phyloP scores from a whole-genome alignment of 2,888 invertebrate species.

The Caenorhabditis macrosperma region DNA sequence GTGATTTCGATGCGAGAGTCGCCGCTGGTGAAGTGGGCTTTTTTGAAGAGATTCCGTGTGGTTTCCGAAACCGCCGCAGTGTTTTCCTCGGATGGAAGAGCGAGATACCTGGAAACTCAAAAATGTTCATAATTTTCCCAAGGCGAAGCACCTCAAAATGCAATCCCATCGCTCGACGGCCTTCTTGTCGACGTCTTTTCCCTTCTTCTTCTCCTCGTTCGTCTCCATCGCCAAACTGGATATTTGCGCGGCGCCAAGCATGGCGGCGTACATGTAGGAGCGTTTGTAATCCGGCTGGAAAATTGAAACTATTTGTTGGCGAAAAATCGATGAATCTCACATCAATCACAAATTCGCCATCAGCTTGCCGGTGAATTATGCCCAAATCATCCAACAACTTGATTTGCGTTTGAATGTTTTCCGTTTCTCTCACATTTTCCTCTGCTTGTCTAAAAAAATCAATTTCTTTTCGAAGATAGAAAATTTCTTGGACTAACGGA shows the following conservation, averaged over 20 bases:
- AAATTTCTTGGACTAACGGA: conserved; percentile 29
- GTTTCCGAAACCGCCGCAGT: conserved; percentile 83
- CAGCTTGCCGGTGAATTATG: neutral
- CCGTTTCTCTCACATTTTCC: conserved; percentile 24
- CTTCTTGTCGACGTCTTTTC: conserved; percentile 80
- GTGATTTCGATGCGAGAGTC: conserved; percentile 75
- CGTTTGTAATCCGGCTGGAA: conserved; percentile 49
- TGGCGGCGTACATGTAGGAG: conserved; percentile 70
- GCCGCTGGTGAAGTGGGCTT: conserved; percentile 89
- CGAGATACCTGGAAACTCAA: conserved; percentile 80
- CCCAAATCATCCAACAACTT: conserved; percentile 14
- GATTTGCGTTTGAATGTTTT: conserved; percentile 22
- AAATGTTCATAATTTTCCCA: too few species aligned
- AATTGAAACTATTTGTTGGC: conserved; percentile 50
- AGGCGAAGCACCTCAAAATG: conserved; percentile 75
- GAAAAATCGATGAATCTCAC: neutral
- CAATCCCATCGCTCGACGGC: conserved; percentile 82
- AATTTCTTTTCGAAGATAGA: too few species aligned
- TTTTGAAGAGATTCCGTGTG: conserved; percentile 92
- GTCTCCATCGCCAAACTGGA: conserved; percentile 35
- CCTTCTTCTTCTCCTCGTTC: conserved; percentile 61
- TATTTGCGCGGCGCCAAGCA: conserved; percentile 66
- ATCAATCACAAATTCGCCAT: conserved; percentile 20
- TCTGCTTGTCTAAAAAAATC: conserved; percentile 35
- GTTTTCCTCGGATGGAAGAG: conserved; percentile 74